Evolutionary conservation across 2,113 vertebrate genomes (phyloP).

Genomic region (Bucco capensis): DNA sequence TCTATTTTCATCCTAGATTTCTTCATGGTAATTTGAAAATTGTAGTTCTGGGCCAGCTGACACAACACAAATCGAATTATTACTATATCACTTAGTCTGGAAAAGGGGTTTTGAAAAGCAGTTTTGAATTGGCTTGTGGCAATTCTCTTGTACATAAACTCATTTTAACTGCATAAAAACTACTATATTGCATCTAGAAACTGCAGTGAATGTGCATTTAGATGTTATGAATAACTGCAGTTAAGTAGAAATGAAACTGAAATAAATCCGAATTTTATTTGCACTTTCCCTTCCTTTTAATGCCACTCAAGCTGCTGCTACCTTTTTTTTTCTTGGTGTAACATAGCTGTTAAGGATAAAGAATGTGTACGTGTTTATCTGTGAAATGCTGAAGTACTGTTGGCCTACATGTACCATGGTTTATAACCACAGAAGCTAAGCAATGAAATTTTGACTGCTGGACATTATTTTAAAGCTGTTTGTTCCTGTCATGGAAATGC

Average conservation of each 20-base stretch:
- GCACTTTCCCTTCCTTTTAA: constrained; percentile 63
- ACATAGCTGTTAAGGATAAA: constrained; percentile 18
- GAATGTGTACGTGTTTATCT: not conserved
- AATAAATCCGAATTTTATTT: constrained; percentile 77
- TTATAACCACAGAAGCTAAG: constrained; percentile 40
- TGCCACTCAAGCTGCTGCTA: constrained; percentile 56
- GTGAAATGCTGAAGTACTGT: constrained; percentile 26
- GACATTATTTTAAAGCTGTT: constrained; percentile 62
- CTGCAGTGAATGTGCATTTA: constrained; percentile 65
- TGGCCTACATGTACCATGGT: constrained; percentile 32
- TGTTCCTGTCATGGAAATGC: constrained; percentile 40
- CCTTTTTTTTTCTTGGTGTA: not conserved
- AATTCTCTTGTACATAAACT: constrained; percentile 69
- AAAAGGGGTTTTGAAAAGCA: constrained; percentile 36
- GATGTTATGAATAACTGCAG: constrained; percentile 74
- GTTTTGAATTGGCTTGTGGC: constrained; percentile 65
- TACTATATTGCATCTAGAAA: constrained; percentile 66
- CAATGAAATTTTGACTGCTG: constrained; percentile 50
- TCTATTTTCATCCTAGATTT: not conserved
- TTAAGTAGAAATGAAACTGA: constrained; percentile 64
- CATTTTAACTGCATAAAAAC: constrained; percentile 72
- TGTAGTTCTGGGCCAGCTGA: constrained; percentile 44
- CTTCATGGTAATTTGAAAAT: constrained; percentile 38
- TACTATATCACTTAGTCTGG: constrained; percentile 26
- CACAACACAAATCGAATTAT: constrained; percentile 52